Evolutionary conservation across 2,113 vertebrate genomes (phyloP), one percentile per base, ranked within the genome.

Genomic region (Lynx canadensis): DNA sequence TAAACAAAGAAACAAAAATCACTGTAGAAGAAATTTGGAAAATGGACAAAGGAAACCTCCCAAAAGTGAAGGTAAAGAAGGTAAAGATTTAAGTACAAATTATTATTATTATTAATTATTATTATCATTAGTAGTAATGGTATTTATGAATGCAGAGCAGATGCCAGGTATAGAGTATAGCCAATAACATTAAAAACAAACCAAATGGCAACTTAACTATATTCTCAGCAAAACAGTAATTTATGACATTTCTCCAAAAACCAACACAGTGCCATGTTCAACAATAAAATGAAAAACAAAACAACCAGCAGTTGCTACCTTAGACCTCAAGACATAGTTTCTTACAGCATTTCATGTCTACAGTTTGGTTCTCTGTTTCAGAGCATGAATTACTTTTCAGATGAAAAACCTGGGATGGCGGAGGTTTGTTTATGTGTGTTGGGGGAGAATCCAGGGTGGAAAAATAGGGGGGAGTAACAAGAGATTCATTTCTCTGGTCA

Each of bases 281-380:
- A 96, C n/a, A 97, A 65, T 81, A 93, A 95, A 98, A 97, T 89
- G 80, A 92, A 94, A 96, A 97, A 97, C 94, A 86, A 98, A 97
- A 98, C 89, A 18, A 57, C 92, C 94, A 98, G 95, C 97, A 97
- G 95, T 94, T 98, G 97, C 96, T 97, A 97, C 97, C 98, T 95
- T 96, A 98, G 98, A 98, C 97, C 97, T 97, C 96, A 97, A 93
- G 96, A 96, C 83, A 81, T 96, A 97, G 94, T 97, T 98, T 97
- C 98, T 98, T 98, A 98, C 93, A 98, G 98, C 97, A 97, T 96
- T 98, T 97, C 94, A 97, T 97, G 92, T 98, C 95, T 97, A 92
- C 33, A 97, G 97, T 98, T 98, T 97, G 94, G 97, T 98, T 98
- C 97, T 97, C 98, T 90, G 97, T 97, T 98, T 96, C 92, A 86